These are phyloP conservation scores for Theristicus caerulescens DNA, from an alignment of 2,113 vertebrate genomes.

Conservation along the genomic window DNA sequence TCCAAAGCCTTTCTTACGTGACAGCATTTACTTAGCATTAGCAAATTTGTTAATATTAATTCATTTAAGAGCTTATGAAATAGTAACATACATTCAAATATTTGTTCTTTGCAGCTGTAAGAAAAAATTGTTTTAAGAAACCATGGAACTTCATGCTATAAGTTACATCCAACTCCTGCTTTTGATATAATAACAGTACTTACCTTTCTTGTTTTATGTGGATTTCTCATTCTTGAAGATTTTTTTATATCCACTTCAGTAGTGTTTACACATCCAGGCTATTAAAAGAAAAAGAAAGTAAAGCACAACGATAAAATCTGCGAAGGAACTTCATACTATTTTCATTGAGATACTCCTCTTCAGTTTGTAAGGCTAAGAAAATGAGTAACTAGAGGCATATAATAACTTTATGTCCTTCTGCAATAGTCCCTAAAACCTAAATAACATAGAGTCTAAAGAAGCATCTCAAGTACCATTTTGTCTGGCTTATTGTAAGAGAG, in stretches of 20 bases:
- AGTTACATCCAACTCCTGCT: background rate
- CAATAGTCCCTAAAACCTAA: background rate
- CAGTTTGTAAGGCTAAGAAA: background rate
- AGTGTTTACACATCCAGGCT: conserved; percentile 98
- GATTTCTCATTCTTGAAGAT: conserved; percentile 97
- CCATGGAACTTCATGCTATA: background rate
- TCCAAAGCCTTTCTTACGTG: background rate
- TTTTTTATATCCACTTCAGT: conserved; percentile 99
- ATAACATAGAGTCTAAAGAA: background rate
- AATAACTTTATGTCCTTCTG: background rate
- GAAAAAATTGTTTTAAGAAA: background rate
- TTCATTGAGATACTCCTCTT: background rate
- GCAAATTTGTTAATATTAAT: background rate
- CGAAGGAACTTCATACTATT: background rate
- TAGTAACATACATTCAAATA: background rate
- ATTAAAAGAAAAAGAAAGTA: conserved; percentile 22
- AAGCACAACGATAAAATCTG: background rate
- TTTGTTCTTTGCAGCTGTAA: background rate
- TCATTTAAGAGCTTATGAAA: background rate
- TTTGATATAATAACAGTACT: background rate
- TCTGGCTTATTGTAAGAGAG: background rate
- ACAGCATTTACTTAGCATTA: background rate
- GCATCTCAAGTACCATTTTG: background rate
- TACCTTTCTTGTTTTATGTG: conserved; percentile 97
- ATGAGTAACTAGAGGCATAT: background rate